Evolutionary conservation across 2,113 vertebrate genomes (phyloP).

Genomic region (Glaucomys volans): DNA sequence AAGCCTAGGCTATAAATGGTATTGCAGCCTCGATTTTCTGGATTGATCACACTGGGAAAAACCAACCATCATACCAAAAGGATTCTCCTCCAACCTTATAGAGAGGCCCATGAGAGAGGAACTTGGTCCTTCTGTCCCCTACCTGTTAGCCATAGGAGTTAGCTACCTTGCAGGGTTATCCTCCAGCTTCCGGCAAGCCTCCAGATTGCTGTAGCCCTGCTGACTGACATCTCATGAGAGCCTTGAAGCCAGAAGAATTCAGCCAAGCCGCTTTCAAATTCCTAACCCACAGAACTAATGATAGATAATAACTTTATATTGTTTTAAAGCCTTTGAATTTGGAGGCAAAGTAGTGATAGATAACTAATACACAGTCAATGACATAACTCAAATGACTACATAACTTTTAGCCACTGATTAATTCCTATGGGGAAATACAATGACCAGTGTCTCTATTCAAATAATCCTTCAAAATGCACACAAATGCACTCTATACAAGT

Average conservation of each 20-base stretch:
- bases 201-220: neutral
- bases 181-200: neutral
- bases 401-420: constrained; percentile 62
- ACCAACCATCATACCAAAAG: neutral
- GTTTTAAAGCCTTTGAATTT: neutral
- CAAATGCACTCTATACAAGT: constrained; percentile 63
- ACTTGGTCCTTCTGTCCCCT: neutral
- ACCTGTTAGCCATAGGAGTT: too few relatives aligned
- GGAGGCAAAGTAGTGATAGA: neutral
- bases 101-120: neutral
- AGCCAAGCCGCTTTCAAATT: neutral
- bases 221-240: neutral
- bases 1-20: neutral
- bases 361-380: neutral
- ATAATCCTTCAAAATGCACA: constrained; percentile 47
- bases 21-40: neutral
- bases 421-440: constrained; percentile 70
- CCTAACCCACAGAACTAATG: neutral
- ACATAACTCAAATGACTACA: constrained; percentile 51
- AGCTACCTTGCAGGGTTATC: neutral
- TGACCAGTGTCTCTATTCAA: constrained; percentile 4
- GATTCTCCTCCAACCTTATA: neutral
- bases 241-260: neutral
- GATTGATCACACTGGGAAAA: neutral
- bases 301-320: neutral